Percentiles rank a stretch among this genome's conserved stretches.
These are phyloP conservation scores for Elegia similella DNA, from an alignment of 2,888 invertebrate genomes.

Conservation along the genomic window DNA sequence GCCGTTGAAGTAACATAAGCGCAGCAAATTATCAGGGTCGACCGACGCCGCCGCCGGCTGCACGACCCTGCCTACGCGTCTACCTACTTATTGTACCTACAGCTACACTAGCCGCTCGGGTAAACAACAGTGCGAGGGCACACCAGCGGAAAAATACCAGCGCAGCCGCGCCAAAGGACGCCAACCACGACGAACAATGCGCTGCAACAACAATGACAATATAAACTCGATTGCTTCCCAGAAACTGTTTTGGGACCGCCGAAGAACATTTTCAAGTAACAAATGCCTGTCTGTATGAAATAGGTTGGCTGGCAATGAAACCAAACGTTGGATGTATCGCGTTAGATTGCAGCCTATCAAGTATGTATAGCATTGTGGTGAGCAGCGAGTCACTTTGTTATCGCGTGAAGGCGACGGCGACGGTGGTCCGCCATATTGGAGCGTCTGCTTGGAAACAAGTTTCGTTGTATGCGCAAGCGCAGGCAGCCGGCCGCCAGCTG, in stretches of 20 bases:
- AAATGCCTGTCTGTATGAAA: background rate
- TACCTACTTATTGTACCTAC: constrained; percentile 45
- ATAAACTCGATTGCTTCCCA: constrained; percentile 45
- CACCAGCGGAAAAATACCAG: constrained; percentile 63
- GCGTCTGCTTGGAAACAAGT: constrained; percentile 72
- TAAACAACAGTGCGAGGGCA: constrained; percentile 52
- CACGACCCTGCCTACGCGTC: constrained; percentile 63
- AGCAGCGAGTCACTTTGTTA: constrained; percentile 19
- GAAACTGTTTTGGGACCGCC: constrained; percentile 33
- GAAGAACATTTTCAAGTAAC: constrained; percentile 19
- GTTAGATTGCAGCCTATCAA: constrained; percentile 31
- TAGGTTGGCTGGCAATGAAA: constrained; percentile 22
- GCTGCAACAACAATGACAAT: constrained; percentile 33
- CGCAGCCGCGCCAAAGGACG: constrained; percentile 59
- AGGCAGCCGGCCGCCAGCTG: constrained; percentile 73
- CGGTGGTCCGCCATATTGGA: constrained; percentile 67
- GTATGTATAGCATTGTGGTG: constrained; percentile 30
- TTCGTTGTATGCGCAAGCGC: constrained; percentile 62
- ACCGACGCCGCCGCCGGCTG: constrained; percentile 60
- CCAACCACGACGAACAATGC: constrained; percentile 38
- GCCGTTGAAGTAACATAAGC: constrained; percentile 80
- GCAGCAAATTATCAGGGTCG: constrained; percentile 80
- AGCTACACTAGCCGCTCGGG: constrained; percentile 44
- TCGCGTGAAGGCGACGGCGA: constrained; percentile 34
- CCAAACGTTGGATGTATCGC: constrained; percentile 34